Evolutionary conservation across 2,797 vertebrate species (phyloP), one percentile per base, ranked within the genome.

Genomic region (Cyprinella venusta): DNA sequence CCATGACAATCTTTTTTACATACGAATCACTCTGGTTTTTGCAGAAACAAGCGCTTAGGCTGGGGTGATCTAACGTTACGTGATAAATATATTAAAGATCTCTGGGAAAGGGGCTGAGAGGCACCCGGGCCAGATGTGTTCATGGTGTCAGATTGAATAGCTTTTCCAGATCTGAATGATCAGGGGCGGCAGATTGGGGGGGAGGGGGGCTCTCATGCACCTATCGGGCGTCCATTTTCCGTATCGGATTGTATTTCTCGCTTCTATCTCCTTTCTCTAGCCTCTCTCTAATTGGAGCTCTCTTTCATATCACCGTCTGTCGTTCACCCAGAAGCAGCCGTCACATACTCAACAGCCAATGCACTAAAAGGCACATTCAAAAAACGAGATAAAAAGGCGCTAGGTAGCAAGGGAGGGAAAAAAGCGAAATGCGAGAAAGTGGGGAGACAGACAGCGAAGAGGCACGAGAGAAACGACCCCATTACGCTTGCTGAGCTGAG

Each of bases 31-130:
- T 56, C 61, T 30, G 4, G 4, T 40, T 65, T 52, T 48, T 61
- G 69, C 16, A 68, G 36, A 68, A 61, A 50, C 30, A 36, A 48
- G 5, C 18, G 40, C 24, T 4, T 45, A 50, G 42, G 24, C 33
- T 8, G 6, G 21, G 2, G 18, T 36, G 42, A 50, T 61, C 38
- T 67, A 19, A 82, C 6, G 9, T 70, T 72, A 63, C 8, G 45
- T 81, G 74, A 86, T 85, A 70, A 81, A 83, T 63, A 67, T 45
- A 64, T 81, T 72, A 56, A 81, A 85, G 78, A 70, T 63, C n/a
- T 50, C 54, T 30, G 40, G 8, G 30, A 26, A 48, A 68, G 15
- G 38, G 40, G n/a, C 19, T 40, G 71, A 85, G 26, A 84, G 75
- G 50, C 69, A 71, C 7, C 45, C 63, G 18, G 76, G 74, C 54